Percentiles rank a stretch among this genome's conserved stretches.
Evolutionary conservation across 2,888 invertebrate genomes (phyloP).

Genomic region (Apotomis capreana): DNA sequence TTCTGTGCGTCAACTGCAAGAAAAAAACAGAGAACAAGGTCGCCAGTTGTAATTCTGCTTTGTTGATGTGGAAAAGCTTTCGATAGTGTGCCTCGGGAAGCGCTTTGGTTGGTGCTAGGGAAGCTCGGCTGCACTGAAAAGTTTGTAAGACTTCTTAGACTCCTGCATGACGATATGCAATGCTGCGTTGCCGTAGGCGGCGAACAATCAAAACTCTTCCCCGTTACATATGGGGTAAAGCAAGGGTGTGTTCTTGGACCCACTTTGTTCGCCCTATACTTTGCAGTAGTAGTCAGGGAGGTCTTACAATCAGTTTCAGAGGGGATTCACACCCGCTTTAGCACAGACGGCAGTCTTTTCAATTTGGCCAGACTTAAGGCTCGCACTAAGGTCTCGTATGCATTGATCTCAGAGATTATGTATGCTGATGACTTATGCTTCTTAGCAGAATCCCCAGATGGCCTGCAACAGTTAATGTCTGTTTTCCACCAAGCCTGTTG

Average conservation of each 20-base stretch:
- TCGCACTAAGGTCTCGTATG: slow-evolving; percentile 11
- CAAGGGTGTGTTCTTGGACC: not conserved
- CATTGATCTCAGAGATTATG: slow-evolving; percentile 16
- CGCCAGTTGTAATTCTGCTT: not conserved
- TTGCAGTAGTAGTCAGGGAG: slow-evolving; percentile 36
- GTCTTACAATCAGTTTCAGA: slow-evolving; percentile 32
- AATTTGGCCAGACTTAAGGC: slow-evolving; percentile 11
- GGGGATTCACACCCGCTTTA: slow-evolving; percentile 27
- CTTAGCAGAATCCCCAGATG: too few species aligned
- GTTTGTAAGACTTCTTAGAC: not conserved
- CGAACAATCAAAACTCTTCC: not conserved
- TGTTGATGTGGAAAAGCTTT: not conserved
- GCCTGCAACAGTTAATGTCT: too few species aligned
- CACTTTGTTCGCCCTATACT: slow-evolving; percentile 42
- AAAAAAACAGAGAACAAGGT: slow-evolving; percentile 1
- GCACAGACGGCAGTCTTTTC: slow-evolving; percentile 35
- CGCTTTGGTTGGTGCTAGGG: not conserved
- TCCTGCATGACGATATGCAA: not conserved
- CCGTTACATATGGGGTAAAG: not conserved
- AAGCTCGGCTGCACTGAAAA: not conserved
- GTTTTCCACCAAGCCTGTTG: too few species aligned
- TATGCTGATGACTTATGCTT: slow-evolving; percentile 40
- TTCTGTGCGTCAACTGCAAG: not conserved
- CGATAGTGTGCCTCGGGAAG: not conserved
- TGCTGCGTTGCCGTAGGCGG: slow-evolving; percentile 1